Evolutionary conservation across 2,797 vertebrate species (phyloP), one percentile per base, ranked within the genome.

Genomic region (Carcharodon carcharias): DNA sequence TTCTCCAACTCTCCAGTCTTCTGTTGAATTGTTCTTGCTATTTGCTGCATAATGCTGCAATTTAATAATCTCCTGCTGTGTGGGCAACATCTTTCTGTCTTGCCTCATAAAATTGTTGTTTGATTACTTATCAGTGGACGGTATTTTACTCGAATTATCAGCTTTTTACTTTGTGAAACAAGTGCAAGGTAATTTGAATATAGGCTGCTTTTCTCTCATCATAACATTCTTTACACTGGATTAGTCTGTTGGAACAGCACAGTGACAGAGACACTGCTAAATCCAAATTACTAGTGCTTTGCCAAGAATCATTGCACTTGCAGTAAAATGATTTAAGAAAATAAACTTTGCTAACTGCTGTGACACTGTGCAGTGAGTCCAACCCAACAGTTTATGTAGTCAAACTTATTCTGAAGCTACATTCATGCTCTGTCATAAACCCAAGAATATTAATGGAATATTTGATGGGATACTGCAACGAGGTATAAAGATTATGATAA

Each of bases 361-460:
- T 67, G 61, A 45, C 91, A 67, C n/a, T 26, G 35, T 26, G 0
- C 91, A 23, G 4, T n/a, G 2, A n/a, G 40, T 93, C 35, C 35
- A 63, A 40, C 35, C 35, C 91, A 93, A 23, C 31, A 1, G 61
- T n/a, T 93, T 65, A 63, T 31, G 31, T 92, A 45, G 58, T 92
- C 12, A 92, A 63, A 92, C 61, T 88, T 54, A 88, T 88, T 91
- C 89, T 61, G 31, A 92, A 92, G 16, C 89, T 93, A 40, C n/a
- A 65, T 40, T 40, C 91, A 23, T 93, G 61, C 0, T 40, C 18
- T 65, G 61, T n/a, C 61, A 45, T 21, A 93, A 93, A 26, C n/a
- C 61, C 63, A 45, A 7, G 18, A 65, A 65, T 92, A 35, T 61
- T 92, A 35, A 63, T 93, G 14, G n/a, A 65, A 8, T 93, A 23